A percentile compares a stretch with the other conserved stretches of the same genome.
phyloP scores from a whole-genome alignment of 2,113 vertebrate genomes.

The Xiphophorus hellerii region DNA sequence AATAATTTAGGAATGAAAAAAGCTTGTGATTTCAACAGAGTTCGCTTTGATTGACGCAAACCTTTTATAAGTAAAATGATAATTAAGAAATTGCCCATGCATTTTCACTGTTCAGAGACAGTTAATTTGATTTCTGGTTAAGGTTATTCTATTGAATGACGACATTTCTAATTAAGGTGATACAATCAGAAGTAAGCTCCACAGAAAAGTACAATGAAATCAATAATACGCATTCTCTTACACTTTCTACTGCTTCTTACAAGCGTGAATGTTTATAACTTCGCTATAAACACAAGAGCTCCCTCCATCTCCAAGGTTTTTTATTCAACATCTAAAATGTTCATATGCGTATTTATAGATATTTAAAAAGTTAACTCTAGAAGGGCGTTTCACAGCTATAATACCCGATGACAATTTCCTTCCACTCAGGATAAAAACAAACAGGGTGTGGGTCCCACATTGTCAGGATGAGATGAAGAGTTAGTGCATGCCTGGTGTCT shows the following conservation, averaged over 20 bases:
- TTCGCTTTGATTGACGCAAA: not conserved
- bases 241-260: constrained; percentile 9
- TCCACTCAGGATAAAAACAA: constrained; percentile 60
- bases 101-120: not conserved
- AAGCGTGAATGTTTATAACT: constrained; percentile 32
- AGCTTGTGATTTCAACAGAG: not conserved
- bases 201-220: constrained; percentile 30
- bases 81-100: no score
- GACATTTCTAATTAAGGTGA: constrained; percentile 24
- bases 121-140: constrained; percentile 5
- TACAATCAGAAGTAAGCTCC: constrained; percentile 23
- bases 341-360: constrained; percentile 3
- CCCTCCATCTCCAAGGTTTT: not conserved
- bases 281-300: not conserved
- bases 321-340: not conserved
- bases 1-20: not conserved
- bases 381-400: constrained; percentile 30
- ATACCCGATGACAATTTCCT: constrained; percentile 58
- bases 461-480: constrained; percentile 53
- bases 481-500: constrained; percentile 23
- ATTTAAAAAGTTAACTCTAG: constrained; percentile 47
- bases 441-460: constrained; percentile 63
- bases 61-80: no score
- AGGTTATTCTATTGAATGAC: constrained; percentile 13
- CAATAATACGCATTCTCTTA: constrained; percentile 44